Conservation (phyloP, 2,113 vertebrate genomes). For the Dasyprocta punctata region DNA sequence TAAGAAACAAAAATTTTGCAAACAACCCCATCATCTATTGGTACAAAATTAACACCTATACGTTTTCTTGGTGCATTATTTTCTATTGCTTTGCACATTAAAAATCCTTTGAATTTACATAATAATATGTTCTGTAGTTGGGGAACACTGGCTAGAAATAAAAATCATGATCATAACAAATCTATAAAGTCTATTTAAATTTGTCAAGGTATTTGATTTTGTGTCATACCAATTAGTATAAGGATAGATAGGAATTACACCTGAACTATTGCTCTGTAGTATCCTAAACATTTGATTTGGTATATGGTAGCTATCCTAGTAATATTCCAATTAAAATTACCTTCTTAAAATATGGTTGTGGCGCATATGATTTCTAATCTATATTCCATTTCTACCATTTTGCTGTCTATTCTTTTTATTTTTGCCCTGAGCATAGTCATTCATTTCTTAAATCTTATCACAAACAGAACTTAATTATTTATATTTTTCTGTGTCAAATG, state of each 20-base stretch:
- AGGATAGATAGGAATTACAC: not conserved
- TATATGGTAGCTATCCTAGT: not conserved
- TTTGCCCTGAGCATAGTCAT: not conserved
- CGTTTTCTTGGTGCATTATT: not conserved
- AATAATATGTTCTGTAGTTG: not conserved
- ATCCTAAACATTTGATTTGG: not conserved
- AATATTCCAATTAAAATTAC: not conserved
- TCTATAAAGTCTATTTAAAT: not conserved
- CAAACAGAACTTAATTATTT: not conserved
- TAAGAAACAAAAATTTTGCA: not conserved
- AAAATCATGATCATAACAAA: not conserved
- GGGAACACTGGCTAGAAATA: not conserved
- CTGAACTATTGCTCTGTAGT: not conserved
- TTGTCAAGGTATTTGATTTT: not conserved
- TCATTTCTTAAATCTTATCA: not conserved
- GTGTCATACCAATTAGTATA: not conserved
- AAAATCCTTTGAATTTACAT: not conserved
- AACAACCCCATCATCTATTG: not conserved
- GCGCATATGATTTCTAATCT: not conserved
- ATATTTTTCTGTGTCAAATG: not conserved
- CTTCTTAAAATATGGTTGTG: not conserved
- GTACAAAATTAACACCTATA: not conserved
- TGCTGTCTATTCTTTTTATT: not conserved
- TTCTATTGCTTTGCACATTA: not conserved
- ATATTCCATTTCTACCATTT: not conserved